Evolutionary conservation across 2,888 invertebrate species (phyloP), one percentile per base, ranked within the genome.

Genomic region (Cecidostiba fungosa): DNA sequence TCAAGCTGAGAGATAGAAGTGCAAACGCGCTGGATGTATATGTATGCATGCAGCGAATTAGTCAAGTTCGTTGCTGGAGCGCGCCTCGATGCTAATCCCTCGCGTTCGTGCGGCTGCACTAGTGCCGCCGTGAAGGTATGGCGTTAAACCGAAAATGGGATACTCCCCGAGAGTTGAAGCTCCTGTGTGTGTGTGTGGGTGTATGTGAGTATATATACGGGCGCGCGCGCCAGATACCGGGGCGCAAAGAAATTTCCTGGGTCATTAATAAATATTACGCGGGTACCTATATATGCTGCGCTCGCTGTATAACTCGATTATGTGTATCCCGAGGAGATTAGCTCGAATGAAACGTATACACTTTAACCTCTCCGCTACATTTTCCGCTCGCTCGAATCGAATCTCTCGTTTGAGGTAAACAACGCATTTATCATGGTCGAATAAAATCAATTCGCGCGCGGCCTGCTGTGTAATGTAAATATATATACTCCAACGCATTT

Each of bases 11-110:
- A 32, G 69, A 69, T 8, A 29, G 23, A 74, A 10, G 14, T 1
- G 77, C 14, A 43, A 23, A 36, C n/a, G n/a, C 16, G 14, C 32
- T 47, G 39, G 16, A 2, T 66, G 43, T 8, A 32, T 70, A 6
- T 80, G 23, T 72, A 54, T 80, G 54, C 79, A 70, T 79, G 54
- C n/a, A n/a, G n/a, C 79, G 79, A 80, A 80, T 80, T 80, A 80
- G 70, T 80, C 79, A 70, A 70, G 70, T 80, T 54, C 66, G 26
- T 26, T 47, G 69, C 62, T 69, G 26, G 10, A 66, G 66, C 26
- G 23, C 66, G 23, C 59, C 78, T 36, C 62, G 8, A 78, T 69
- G 69, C 29, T 78, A 69, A 78, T 78, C 78, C 69, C 23, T n/a
- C 23, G 66, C 66, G 29, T 66, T 66, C 66, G 66, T 29, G 29